Percentiles rank a stretch among this genome's conserved stretches.
Evolutionary conservation across 2,888 invertebrate genomes (phyloP).

Genomic region (Lysandra bellargus): DNA sequence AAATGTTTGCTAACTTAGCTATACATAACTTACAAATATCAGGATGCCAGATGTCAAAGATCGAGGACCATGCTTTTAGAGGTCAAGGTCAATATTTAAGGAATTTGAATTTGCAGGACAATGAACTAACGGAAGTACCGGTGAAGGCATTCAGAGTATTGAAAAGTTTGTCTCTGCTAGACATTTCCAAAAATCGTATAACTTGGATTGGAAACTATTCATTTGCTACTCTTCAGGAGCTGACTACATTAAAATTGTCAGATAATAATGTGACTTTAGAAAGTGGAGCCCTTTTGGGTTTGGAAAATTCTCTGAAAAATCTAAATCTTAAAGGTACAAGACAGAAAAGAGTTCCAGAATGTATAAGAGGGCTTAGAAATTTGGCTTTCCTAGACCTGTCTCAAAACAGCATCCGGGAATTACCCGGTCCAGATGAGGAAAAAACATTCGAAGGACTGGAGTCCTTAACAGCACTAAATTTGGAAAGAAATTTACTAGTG

Average conservation of each 20-base stretch:
- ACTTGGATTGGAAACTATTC: slow-evolving; percentile 86
- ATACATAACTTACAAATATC: slow-evolving; percentile 92
- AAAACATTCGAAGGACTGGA: slow-evolving; percentile 88
- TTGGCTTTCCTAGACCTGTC: slow-evolving; percentile 94
- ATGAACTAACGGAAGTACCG: slow-evolving; percentile 89
- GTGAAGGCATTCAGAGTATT: slow-evolving; percentile 85
- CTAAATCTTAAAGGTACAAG: slow-evolving; percentile 93
- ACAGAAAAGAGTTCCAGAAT: slow-evolving; percentile 89
- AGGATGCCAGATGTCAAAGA: slow-evolving; percentile 86
- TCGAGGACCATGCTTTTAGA: slow-evolving; percentile 87
- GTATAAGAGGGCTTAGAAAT: slow-evolving; percentile 87
- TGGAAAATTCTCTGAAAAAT: slow-evolving; percentile 91
- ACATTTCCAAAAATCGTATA: slow-evolving; percentile 91
- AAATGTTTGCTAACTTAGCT: slow-evolving; percentile 84
- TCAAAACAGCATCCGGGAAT: slow-evolving; percentile 90
- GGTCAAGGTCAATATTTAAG: slow-evolving; percentile 90
- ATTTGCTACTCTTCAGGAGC: slow-evolving; percentile 85
- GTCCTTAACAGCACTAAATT: slow-evolving; percentile 91
- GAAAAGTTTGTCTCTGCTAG: slow-evolving; percentile 87
- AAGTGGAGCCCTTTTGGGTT: slow-evolving; percentile 85
- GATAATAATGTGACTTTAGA: slow-evolving; percentile 92
- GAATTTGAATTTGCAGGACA: slow-evolving; percentile 92
- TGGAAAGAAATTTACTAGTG: slow-evolving; percentile 93
- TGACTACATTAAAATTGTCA: slow-evolving; percentile 91
- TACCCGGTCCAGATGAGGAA: slow-evolving; percentile 85